Percentiles rank a stretch among this genome's conserved stretches.
Conservation (phyloP, 2,797 vertebrate genomes). For the Etheostoma perlongum region DNA sequence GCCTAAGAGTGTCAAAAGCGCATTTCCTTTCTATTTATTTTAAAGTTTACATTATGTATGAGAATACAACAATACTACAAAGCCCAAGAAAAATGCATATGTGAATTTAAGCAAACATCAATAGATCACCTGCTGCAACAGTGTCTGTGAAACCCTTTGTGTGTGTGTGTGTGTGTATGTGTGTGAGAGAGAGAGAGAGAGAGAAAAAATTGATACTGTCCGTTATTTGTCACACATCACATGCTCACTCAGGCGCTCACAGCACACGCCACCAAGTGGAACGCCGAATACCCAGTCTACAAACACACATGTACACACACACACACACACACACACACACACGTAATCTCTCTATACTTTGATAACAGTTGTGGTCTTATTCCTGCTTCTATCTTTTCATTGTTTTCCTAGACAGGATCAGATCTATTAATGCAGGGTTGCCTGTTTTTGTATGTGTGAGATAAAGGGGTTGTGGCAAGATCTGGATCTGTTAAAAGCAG, state of each 20-base stretch:
- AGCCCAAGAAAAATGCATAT: not conserved
- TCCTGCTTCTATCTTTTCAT: constrained; percentile 35
- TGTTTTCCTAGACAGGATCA: constrained; percentile 58
- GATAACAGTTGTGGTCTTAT: constrained; percentile 21
- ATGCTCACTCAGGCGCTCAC: constrained; percentile 59
- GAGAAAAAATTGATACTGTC: constrained; percentile 72
- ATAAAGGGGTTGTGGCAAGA: constrained; percentile 17
- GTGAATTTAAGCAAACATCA: not conserved
- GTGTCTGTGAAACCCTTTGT: not conserved
- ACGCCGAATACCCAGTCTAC: constrained; percentile 40
- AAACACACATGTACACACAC: constrained; percentile 32
- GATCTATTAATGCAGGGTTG: constrained; percentile 39
- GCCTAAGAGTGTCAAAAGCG: not conserved
- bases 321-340: constrained; percentile 23
- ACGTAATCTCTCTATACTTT: not conserved
- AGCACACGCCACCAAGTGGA: constrained; percentile 56
- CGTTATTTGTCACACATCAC: constrained; percentile 77
- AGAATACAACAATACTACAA: not conserved
- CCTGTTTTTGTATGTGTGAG: constrained; percentile 18
- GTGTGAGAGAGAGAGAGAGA: not conserved
- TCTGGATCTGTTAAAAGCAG: constrained; percentile 72
- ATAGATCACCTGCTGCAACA: constrained; percentile 33
- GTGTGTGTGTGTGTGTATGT: constrained; percentile 5
- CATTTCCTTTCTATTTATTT: constrained; percentile 8
- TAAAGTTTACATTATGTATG: not conserved